Base-by-base conservation (phyloP, 2,888 invertebrate genomes). In the Drosophila silvestris region DNA sequence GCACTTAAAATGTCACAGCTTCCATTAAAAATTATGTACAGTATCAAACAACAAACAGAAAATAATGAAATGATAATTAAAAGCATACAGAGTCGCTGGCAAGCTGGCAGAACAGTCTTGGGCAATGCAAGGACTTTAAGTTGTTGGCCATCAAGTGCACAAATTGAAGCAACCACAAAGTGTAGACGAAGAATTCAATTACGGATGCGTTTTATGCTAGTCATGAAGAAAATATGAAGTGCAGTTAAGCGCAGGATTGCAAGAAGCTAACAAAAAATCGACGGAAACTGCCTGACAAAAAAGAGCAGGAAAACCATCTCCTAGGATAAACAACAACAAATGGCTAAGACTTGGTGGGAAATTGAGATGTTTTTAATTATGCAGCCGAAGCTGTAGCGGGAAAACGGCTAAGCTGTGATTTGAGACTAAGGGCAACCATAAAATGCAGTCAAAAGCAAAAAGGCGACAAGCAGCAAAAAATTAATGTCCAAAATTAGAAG, bases 151-250 rank as follows among this genome's bases (percentile, higher is more conserved):
- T 88, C 80, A 85, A 84, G 75, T 73, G 89, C 74, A 81, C 81
- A 76, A 81, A 79, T 62, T 85, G 82, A 74, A 77, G 79, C 72
- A 77, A 61, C 89, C 89, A 86, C 84, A 86, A 83, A 85, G 73
- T 79, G 73, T 82, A 77, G 84, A 75, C 77, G 74, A 70, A 54
- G 60, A 63, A 78, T 78, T 78, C 79, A 77, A 81, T 76, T 81
- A 79, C 16, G 50, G 26, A 58, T 32, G 52, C 30, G 22, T 32
- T 62, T 41, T 54, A 47, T 59, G 32, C 16, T 30, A 47, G 16
- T 75, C 89, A 81, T 89, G 84, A 89, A 86, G 87, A 89, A 89
- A 86, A 86, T 86, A 88, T 90, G 79, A 88, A 90, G 81, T 81
- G 85, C 88, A 90, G 74, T 79, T 77, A 77, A 77, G 78, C 66